Evolutionary conservation across 2,797 vertebrate genomes (phyloP).

Genomic region (Hoplostethus mediterraneus): DNA sequence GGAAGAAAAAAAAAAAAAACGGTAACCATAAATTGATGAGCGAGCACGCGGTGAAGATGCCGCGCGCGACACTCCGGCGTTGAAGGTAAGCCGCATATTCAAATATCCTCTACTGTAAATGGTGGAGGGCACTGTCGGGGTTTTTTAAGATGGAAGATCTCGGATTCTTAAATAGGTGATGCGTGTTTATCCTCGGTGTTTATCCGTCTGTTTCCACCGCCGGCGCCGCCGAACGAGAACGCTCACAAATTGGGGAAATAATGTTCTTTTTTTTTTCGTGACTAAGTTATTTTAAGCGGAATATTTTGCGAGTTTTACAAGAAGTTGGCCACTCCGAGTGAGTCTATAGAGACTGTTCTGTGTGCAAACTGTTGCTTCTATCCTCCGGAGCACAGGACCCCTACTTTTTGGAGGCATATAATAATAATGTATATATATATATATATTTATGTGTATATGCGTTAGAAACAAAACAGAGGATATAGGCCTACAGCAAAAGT

Average conservation of each 20-base stretch:
- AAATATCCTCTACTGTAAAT: conserved; percentile 53
- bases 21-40: conserved; percentile 22
- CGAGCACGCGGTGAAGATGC: conserved; percentile 24
- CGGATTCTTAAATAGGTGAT: conserved; percentile 53
- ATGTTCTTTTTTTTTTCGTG: background rate
- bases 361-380: conserved; percentile 82
- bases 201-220: conserved; percentile 4
- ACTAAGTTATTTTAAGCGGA: conserved; percentile 9
- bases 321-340: conserved; percentile 63
- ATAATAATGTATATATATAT: too few species aligned
- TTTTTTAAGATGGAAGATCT: conserved; percentile 74
- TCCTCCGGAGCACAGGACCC: conserved; percentile 63
- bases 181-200: conserved; percentile 49
- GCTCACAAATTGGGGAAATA: too few species aligned
- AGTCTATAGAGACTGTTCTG: conserved; percentile 44
- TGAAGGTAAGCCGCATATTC: conserved; percentile 67
- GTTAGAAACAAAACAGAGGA: conserved; percentile 19
- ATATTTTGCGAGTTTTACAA: conserved; percentile 38
- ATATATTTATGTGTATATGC: background rate
- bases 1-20: conserved; percentile 13
- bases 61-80: conserved; percentile 9
- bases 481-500: conserved; percentile 55
- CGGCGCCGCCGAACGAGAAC: background rate
- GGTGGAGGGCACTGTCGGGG: conserved; percentile 42
- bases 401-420: conserved; percentile 31